Percentiles rank a stretch among this genome's conserved stretches.
Conservation (phyloP, 2,113 vertebrate species). For the Anhinga rufa region DNA sequence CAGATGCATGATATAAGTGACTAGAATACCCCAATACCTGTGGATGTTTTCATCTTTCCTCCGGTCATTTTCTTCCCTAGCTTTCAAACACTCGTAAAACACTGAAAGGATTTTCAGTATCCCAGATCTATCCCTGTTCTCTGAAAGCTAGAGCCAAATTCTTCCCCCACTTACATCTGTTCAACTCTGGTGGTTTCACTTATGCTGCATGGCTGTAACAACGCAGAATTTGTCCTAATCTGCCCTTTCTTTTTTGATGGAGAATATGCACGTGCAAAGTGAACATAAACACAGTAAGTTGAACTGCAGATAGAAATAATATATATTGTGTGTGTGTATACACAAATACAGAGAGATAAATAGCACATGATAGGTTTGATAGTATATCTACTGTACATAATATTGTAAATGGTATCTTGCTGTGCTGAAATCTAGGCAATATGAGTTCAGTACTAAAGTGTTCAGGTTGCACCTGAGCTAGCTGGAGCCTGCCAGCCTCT, state of each 20-base stretch:
- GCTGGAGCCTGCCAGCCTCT: constrained; percentile 79
- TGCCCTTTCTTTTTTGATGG: constrained; percentile 16
- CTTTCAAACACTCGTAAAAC: neutral
- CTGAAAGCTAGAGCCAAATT: constrained; percentile 24
- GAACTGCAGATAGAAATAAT: neutral
- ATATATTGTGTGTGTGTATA: neutral
- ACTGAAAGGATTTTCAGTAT: neutral
- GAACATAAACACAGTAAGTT: neutral
- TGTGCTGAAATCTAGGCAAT: constrained; percentile 74
- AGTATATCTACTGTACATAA: constrained; percentile 65
- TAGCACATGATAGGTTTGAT: constrained; percentile 29
- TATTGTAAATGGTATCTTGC: constrained; percentile 63
- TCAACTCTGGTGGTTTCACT: constrained; percentile 38
- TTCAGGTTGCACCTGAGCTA: constrained; percentile 79
- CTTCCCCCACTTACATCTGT: constrained; percentile 52
- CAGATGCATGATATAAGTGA: constrained; percentile 13
- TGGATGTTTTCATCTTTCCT: neutral
- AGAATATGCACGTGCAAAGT: neutral
- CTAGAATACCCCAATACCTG: constrained; percentile 9
- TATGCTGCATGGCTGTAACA: neutral
- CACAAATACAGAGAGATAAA: neutral
- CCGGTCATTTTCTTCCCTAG: neutral
- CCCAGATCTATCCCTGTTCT: neutral
- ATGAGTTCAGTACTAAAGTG: constrained; percentile 72
- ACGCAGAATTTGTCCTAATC: constrained; percentile 53